phyloP scores from a whole-genome alignment of 2,888 invertebrate species.

The Leucophenga maculata region DNA sequence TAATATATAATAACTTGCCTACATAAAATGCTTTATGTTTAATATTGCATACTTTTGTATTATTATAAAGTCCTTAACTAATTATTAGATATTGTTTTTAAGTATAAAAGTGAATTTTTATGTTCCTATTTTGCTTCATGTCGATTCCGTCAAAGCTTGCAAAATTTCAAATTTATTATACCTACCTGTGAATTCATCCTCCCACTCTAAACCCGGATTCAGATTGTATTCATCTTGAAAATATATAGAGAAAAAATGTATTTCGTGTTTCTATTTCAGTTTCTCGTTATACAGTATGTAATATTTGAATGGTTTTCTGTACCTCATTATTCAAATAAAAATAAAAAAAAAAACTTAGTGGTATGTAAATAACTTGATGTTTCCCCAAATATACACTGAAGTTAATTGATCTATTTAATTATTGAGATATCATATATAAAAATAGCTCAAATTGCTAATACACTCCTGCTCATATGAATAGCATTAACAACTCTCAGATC shows the following conservation, averaged over 20 bases:
- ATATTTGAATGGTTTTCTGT: constrained; percentile 38
- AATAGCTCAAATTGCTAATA: too few species aligned
- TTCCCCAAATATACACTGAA: constrained; percentile 31
- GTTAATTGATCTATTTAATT: background rate
- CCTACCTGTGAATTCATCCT: constrained; percentile 99
- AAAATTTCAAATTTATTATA: constrained; percentile 52
- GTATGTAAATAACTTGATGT: constrained; percentile 11
- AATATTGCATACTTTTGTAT: constrained; percentile 21
- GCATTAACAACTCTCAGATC: too few species aligned
- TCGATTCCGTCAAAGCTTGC: constrained; percentile 69
- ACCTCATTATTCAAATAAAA: constrained; percentile 29
- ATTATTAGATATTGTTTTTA: constrained; percentile 23
- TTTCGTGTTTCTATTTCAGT: constrained; percentile 41
- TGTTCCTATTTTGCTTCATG: constrained; percentile 73
- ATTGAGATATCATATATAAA: too few species aligned
- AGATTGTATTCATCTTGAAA: constrained; percentile 99
- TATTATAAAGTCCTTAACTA: constrained; percentile 6
- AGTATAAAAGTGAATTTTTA: constrained; percentile 55
- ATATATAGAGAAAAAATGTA: constrained; percentile 71
- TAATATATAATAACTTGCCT: too few species aligned
- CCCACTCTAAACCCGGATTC: constrained; percentile 99
- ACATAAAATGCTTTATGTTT: constrained; percentile 23
- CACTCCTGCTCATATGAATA: too few species aligned
- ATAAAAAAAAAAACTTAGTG: constrained; percentile 35
- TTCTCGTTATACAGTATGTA: too few species aligned